Evolutionary conservation across 2,888 invertebrate species (phyloP).

Genomic region (Miltochrista miniata): DNA sequence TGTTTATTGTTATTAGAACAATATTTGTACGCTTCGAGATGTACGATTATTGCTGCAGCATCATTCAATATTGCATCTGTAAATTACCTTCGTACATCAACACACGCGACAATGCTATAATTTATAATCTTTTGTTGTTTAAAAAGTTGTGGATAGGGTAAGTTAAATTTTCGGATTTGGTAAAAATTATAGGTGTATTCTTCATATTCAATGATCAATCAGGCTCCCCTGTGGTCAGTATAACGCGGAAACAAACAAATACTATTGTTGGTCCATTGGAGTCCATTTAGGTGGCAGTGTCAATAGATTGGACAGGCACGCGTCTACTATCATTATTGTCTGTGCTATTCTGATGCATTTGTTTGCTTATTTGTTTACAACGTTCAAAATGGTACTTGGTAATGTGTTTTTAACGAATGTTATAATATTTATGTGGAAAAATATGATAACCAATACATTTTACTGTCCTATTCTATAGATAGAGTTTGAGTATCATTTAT

Average conservation of each 20-base stretch:
- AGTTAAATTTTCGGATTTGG: constrained; percentile 39
- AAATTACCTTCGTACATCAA: constrained; percentile 23
- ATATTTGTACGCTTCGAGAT: constrained; percentile 78
- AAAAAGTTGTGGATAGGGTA: constrained; percentile 9
- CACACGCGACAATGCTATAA: constrained; percentile 12
- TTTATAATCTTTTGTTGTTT: constrained; percentile 12
- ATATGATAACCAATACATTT: not conserved
- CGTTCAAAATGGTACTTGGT: constrained; percentile 41
- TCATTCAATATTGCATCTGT: constrained; percentile 45
- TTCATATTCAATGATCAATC: constrained; percentile 63
- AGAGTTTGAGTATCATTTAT: too few species aligned
- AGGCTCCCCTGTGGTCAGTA: constrained; percentile 61
- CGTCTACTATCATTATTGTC: constrained; percentile 47
- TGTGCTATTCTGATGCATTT: constrained; percentile 41
- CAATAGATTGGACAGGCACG: constrained; percentile 46
- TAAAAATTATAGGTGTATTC: constrained; percentile 70
- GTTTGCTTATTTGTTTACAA: constrained; percentile 47
- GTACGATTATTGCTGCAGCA: constrained; percentile 68
- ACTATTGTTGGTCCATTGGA: constrained; percentile 53
- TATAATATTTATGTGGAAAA: constrained; percentile 4
- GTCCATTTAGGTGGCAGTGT: constrained; percentile 50
- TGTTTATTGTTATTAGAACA: constrained; percentile 82
- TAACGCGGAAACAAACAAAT: constrained; percentile 49
- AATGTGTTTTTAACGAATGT: constrained; percentile 56
- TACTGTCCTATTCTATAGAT: not conserved